These are phyloP conservation scores for Patella ulyssiponensis DNA, from an alignment of 2,888 invertebrate species.

Conservation along the genomic window DNA sequence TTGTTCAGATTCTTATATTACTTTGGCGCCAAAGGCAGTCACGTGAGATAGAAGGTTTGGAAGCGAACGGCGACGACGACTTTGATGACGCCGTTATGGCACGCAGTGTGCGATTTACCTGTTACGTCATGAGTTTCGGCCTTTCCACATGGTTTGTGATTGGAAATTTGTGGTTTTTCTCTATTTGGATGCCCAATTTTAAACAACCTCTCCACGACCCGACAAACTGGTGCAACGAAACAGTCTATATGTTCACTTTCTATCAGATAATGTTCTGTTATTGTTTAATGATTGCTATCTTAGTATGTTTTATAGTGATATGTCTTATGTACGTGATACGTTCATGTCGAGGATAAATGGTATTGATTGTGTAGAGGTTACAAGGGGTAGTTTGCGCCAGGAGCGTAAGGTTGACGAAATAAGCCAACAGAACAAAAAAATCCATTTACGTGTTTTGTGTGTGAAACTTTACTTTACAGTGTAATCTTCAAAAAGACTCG, in stretches of 20 bases:
- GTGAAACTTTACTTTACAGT: no score
- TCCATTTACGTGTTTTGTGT: no score
- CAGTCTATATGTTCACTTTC: constrained; percentile 1
- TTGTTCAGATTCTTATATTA: constrained; percentile 76
- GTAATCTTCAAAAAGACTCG: no score
- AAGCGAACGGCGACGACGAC: constrained; percentile 78
- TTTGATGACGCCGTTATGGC: constrained; percentile 83
- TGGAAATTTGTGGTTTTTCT: not conserved
- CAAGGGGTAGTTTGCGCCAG: no score
- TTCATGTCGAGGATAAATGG: not conserved
- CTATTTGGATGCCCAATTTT: constrained; percentile 2
- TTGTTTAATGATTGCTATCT: not conserved
- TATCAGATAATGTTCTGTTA: not conserved
- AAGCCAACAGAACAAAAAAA: no score
- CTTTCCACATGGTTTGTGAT: not conserved
- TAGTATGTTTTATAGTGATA: not conserved
- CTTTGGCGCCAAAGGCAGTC: constrained; percentile 80
- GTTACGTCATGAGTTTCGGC: not conserved
- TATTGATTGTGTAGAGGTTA: no score
- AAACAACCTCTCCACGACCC: not conserved
- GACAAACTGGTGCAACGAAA: constrained; percentile 3
- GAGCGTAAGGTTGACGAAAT: no score
- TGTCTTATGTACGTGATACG: not conserved
- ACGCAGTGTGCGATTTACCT: not conserved
- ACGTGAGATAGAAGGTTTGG: constrained; percentile 73